phyloP scores from a whole-genome alignment of 2,888 invertebrate species.

The Archips crataeganus region DNA sequence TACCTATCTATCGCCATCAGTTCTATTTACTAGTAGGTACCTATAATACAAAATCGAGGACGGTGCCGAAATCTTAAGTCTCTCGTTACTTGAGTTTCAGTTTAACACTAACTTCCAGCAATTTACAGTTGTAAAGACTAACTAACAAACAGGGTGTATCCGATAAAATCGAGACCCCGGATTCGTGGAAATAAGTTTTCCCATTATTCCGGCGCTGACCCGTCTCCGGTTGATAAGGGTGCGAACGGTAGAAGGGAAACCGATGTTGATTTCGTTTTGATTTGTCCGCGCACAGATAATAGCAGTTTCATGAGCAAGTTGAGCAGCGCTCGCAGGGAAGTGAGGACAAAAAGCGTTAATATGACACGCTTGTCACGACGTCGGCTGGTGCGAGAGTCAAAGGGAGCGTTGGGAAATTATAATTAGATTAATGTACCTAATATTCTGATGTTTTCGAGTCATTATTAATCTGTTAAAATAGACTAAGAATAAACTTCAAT shows the following conservation, averaged over 20 bases:
- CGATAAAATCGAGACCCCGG: constrained; percentile 57
- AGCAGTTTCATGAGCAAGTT: constrained; percentile 74
- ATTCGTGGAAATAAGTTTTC: constrained; percentile 67
- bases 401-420: constrained; percentile 37
- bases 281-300: constrained; percentile 76
- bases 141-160: constrained; percentile 53
- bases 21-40: not conserved
- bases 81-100: not conserved
- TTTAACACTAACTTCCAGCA: constrained; percentile 41
- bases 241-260: constrained; percentile 70
- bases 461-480: not conserved
- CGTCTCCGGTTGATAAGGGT: constrained; percentile 76
- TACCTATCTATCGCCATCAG: not conserved
- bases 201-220: constrained; percentile 73
- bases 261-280: constrained; percentile 83
- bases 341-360: constrained; percentile 39
- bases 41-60: not conserved
- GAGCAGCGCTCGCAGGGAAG: constrained; percentile 58
- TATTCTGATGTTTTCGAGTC: too few relatives aligned
- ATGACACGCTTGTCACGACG: constrained; percentile 40
- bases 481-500: not conserved
- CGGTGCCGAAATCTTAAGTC: constrained; percentile 3
- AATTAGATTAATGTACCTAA: not conserved
- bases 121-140: constrained; percentile 54
- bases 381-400: constrained; percentile 56